phyloP scores from a whole-genome alignment of 2,888 invertebrate species.

The Odontomyia ornata region DNA sequence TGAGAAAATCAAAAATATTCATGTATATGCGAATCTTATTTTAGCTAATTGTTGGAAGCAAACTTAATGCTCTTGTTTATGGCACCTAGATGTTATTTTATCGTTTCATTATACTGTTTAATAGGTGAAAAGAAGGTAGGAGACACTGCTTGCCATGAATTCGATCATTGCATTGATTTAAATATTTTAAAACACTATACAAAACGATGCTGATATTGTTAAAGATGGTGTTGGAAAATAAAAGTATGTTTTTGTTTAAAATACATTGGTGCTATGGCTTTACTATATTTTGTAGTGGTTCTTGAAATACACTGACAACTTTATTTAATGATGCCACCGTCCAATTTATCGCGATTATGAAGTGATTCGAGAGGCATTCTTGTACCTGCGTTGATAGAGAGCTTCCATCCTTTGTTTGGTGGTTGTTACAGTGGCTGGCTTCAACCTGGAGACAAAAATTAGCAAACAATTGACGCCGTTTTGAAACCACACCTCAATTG shows the following conservation, averaged over 20 bases:
- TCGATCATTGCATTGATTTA: background rate
- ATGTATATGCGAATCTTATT: background rate
- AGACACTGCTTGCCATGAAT: background rate
- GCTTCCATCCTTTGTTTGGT: too few relatives aligned
- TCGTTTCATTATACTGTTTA: background rate
- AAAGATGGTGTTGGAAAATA: slow-evolving; percentile 37
- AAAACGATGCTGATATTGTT: slow-evolving; percentile 23
- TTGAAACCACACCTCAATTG: too few relatives aligned
- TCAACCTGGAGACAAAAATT: too few relatives aligned
- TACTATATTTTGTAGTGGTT: too few relatives aligned
- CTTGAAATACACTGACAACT: too few relatives aligned
- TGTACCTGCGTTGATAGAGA: too few relatives aligned
- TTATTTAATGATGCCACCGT: too few relatives aligned
- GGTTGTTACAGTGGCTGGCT: too few relatives aligned
- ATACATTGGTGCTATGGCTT: too few relatives aligned
- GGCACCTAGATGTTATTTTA: background rate
- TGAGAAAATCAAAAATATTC: background rate
- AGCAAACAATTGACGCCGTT: too few relatives aligned
- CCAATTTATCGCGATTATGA: too few relatives aligned
- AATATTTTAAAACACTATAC: slow-evolving; percentile 7
- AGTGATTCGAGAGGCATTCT: too few relatives aligned
- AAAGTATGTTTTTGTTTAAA: slow-evolving; percentile 33
- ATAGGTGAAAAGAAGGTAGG: background rate
- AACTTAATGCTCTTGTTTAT: background rate
- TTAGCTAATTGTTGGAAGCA: background rate